Conservation (phyloP, 2,797 vertebrate species). For the Pipistrellus pygmaeus region DNA sequence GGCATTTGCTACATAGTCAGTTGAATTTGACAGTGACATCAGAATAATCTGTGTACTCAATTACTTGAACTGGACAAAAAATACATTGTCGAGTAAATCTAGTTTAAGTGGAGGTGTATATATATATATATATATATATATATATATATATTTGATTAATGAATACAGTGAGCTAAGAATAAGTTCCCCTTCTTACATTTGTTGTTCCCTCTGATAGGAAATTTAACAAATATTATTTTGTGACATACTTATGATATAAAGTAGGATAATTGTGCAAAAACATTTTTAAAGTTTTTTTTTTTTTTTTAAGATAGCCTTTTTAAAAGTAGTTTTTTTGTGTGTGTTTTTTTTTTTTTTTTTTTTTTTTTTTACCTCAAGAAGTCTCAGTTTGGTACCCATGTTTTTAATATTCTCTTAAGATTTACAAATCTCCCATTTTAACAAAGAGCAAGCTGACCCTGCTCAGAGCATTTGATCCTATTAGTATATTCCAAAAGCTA, state of each 20-base stretch:
- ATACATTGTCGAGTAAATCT: neutral
- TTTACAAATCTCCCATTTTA: neutral
- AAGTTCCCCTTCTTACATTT: neutral
- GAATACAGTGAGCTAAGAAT: neutral
- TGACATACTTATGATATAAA: neutral
- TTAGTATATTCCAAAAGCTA: neutral
- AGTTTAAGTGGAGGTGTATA: neutral
- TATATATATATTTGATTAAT: neutral
- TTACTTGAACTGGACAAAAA: conserved; percentile 14
- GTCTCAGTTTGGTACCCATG: neutral
- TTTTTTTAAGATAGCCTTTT: neutral
- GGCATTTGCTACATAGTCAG: neutral
- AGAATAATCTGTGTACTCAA: neutral
- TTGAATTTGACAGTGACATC: conserved; percentile 37
- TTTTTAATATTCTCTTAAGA: neutral
- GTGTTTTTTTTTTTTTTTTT: too few species aligned
- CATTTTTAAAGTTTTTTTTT: neutral
- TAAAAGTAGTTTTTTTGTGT: neutral
- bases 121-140: too few species aligned
- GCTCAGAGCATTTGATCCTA: neutral
- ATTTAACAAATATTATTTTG: conserved; percentile 25
- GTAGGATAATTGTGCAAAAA: conserved; percentile 24
- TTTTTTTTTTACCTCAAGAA: neutral
- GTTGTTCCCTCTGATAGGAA: neutral
- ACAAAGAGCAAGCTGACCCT: neutral